Base-by-base conservation (phyloP, 35 echinoderm and acorn worm genomes). In the Lytechinus variegatus region DNA sequence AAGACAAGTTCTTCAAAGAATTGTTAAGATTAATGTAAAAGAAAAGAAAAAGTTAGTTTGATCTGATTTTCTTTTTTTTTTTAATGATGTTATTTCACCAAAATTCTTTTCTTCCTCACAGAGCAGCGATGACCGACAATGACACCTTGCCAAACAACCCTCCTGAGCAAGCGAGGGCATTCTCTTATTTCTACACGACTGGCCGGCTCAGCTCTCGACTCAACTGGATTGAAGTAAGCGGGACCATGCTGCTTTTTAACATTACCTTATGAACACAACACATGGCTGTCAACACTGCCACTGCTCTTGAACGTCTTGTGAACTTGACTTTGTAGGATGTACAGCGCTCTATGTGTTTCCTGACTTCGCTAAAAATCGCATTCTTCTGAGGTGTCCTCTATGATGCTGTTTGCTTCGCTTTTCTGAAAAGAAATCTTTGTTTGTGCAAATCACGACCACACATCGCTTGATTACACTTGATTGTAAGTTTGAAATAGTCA, bases 61-160 rank as follows among this genome's bases (percentile, higher is more conserved):
- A 44, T 44, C 33, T 44, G 33, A 44, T 44, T 44, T 44, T 44
- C 33, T 44, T 1, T 44, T 44, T 2, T 44, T 44, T 44, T 44
- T 44, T 44, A 44, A 44, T 44, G 33, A 88, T 88, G 5, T 88
- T 8, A 8, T 87, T 27, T 87, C 86, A 14, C 86, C 33, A 44
- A 44, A 44, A 27, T 51, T 51, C 87, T n/a, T 51, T 51, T n/a
- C 87, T 52, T 54, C 52, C 16, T 24, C 10, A 93, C 92, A 93
- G 92, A 93, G 92, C 54, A 93, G 92, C 53, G 92, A 93, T 28
- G 92, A 93, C 52, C 52, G 92, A 93, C 92, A 93, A 55, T 93
- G 92, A 93, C 92, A 93, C 92, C 92, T 93, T 93, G 92, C 92
- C 92, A 93, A 93, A 57, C 92, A 93, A 54, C 92, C 54, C 92